phyloP scores from a whole-genome alignment of 37 sponge, comb jelly and placozoan genomes.

The Haliclona indistincta region DNA sequence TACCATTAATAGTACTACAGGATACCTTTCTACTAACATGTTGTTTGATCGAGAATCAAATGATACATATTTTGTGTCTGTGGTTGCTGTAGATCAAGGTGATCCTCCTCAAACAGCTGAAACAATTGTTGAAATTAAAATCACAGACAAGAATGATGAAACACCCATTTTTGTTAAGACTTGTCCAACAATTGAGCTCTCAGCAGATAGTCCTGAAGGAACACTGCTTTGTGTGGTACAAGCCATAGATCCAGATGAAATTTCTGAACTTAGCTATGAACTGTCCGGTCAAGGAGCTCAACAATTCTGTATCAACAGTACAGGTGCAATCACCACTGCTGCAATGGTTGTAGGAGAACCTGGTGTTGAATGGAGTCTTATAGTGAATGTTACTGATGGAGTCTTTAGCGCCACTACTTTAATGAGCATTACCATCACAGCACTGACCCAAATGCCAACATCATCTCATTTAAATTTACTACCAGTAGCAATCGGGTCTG shows the following conservation, averaged over 20 bases:
- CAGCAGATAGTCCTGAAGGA: background rate
- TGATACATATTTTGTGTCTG: background rate
- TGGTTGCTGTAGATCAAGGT: conserved; percentile 17
- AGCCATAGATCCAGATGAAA: conserved; percentile 5
- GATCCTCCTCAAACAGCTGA: background rate
- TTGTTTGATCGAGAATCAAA: conserved; percentile 22
- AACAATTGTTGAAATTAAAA: background rate
- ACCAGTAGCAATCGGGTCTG: background rate
- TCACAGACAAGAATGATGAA: conserved; percentile 40
- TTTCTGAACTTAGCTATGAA: background rate
- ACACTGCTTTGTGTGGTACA: background rate
- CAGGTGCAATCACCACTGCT: background rate
- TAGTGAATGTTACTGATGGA: background rate
- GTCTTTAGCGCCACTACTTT: background rate
- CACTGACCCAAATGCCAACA: background rate
- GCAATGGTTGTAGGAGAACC: background rate
- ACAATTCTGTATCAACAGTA: background rate
- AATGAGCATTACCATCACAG: background rate
- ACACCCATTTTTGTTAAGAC: conserved; percentile 5
- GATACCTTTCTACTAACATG: background rate
- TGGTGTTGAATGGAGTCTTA: background rate
- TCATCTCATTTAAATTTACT: background rate
- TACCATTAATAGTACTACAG: conserved; percentile 15
- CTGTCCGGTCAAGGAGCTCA: background rate
- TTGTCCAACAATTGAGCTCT: no score